Base-by-base conservation (phyloP, 2,888 invertebrate genomes). In the Hypolimnas misippus region DNA sequence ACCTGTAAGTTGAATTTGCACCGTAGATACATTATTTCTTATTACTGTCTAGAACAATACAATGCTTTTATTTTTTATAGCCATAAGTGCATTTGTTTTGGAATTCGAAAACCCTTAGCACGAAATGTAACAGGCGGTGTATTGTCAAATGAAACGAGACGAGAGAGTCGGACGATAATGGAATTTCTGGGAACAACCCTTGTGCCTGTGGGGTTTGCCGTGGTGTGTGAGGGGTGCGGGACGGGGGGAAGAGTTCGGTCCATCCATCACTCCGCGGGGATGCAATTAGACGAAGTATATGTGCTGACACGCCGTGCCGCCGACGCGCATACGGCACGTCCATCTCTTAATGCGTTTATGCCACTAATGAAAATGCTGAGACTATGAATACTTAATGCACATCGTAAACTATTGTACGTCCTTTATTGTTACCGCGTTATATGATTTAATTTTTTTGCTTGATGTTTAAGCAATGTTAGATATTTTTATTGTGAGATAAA, bases 121-220 rank as follows among this genome's bases (percentile, higher is more conserved):
- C 71, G 69, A 72, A 69, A 59, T 64, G 79, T 78, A 74, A 75
- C 72, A 78, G 78, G 79, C 81, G 78, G 78, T 74, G 73, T 72
- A 76, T 76, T 81, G 82, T 82, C 82, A 86, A 86, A 86, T 81
- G 81, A 80, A 84, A 78, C 77, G 77, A 80, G 44, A 46, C 44
- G 44, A 46, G 44, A 42, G 42, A 46, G 75, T 74, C 75, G 74
- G 73, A 81, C 83, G 82, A 87, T 90, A 89, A 89, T 89, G 86
- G 86, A 84, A 87, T 89, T 91, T 90, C 89, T 87, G 83, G 83
- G 86, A 91, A 91, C 89, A 87, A 87, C 90, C 90, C 90, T 86
- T 85, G 81, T 85, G 78, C 76, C 75, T 71, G 76, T 79, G 77
- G 84, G 87, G 84, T 83, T 81, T 77, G 83, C 75, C 75, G 82